These are phyloP conservation scores for Sebastes paucispinis DNA, from an alignment of 2,797 vertebrate genomes.

Conservation along the genomic window DNA sequence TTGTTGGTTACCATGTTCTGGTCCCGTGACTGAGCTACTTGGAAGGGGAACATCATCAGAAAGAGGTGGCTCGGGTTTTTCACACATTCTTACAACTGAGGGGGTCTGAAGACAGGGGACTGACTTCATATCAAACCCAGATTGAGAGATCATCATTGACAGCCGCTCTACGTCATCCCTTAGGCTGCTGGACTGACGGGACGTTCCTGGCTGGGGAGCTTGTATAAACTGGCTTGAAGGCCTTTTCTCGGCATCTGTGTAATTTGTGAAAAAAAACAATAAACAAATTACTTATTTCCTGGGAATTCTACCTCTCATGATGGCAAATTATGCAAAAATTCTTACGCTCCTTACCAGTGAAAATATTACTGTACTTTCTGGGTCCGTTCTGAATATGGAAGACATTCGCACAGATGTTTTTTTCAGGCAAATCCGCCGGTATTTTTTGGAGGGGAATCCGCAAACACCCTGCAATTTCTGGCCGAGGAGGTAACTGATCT, in stretches of 20 bases:
- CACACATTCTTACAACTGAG: not conserved
- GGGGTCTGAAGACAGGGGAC: not conserved
- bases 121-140: slow-evolving; percentile 21
- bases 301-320: not conserved
- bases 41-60: not conserved
- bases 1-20: not conserved
- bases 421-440: not conserved
- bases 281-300: not conserved
- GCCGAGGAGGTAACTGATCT: not conserved
- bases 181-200: slow-evolving; percentile 15
- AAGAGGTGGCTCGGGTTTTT: not conserved
- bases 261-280: not conserved
- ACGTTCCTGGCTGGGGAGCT: not conserved
- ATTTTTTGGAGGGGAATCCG: not conserved
- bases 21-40: not conserved
- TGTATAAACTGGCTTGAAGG: not conserved
- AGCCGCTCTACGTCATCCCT: slow-evolving; percentile 46
- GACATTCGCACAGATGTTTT: not conserved
- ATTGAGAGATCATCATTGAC: slow-evolving; percentile 28
- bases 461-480: not conserved
- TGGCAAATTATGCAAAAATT: not conserved
- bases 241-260: not conserved
- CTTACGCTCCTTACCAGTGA: slow-evolving; percentile 15
- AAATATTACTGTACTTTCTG: not conserved
- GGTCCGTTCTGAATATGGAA: not conserved